phyloP scores from a whole-genome alignment of 2,797 vertebrate species.

The Mallotus villosus region DNA sequence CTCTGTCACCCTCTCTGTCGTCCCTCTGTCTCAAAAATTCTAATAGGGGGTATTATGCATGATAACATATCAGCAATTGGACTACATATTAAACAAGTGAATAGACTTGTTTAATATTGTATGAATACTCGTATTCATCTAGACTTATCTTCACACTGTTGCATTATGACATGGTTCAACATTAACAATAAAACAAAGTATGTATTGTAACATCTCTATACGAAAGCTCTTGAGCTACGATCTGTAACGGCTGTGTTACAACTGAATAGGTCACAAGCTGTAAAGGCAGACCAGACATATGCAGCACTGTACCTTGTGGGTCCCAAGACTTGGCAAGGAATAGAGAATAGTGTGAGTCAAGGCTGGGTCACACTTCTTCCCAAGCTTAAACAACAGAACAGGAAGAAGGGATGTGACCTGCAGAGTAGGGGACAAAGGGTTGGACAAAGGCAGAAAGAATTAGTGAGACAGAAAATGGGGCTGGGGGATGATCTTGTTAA shows the following conservation, averaged over 20 bases:
- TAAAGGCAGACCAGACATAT: not conserved
- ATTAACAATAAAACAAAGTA: too few species aligned
- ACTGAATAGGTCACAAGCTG: not conserved
- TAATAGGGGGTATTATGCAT: too few species aligned
- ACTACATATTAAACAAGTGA: too few species aligned
- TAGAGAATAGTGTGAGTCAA: conserved; percentile 81
- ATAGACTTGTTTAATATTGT: too few species aligned
- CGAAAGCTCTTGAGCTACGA: not conserved
- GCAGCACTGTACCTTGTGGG: conserved; percentile 83
- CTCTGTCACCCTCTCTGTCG: too few species aligned
- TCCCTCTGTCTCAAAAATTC: too few species aligned
- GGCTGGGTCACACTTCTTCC: conserved; percentile 77
- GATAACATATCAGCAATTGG: too few species aligned
- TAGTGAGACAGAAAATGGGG: not conserved
- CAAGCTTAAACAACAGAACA: conserved; percentile 87
- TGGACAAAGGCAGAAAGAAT: not conserved
- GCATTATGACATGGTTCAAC: too few species aligned
- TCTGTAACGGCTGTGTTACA: not conserved
- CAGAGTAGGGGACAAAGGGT: conserved; percentile 36
- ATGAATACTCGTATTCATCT: too few species aligned
- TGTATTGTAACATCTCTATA: not conserved
- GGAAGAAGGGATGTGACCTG: conserved; percentile 89
- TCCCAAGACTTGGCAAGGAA: conserved; percentile 85
- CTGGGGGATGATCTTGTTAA: not conserved
- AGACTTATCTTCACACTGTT: too few species aligned